Base-by-base conservation (phyloP, 2,888 invertebrate species). In the Odontothrips loti region DNA sequence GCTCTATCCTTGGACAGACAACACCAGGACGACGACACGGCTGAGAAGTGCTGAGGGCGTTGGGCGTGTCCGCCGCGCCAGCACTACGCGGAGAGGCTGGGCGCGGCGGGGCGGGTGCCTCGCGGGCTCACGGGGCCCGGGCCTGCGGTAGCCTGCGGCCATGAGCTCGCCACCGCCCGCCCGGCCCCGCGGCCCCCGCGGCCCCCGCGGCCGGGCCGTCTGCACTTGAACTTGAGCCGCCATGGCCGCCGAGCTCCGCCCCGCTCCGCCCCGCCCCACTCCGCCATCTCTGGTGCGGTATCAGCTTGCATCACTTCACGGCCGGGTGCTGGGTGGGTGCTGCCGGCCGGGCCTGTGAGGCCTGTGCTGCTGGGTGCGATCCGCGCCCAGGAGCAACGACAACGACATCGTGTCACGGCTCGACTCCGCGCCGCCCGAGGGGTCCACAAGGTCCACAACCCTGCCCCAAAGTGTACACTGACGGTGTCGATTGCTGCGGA, bases 241-340 rank as follows among this genome's bases (percentile, higher is more conserved):
- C 68, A 27, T 27, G 27, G 68, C 68, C 23, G 27, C 34, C 34
- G 34, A 43, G 68, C 68, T 1, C 23, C 23, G 68, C 58, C 68
- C 23, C 23, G 68, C 68, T 4, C 23, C 11, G 68, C 68, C 23
- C 58, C 9, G 63, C 2, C 63, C 9, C 9, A 20, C n/a, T n/a
- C n/a, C 34, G 34, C 34, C 34, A 43, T 43, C 34, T 43, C 34
- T 43, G 34, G 58, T n/a, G 68, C 68, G 68, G 27, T 75, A 75
- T 75, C 68, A 27, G 68, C 27, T 75, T 75, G 68, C 68, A 75
- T 75, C 68, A 75, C 27, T 68, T 75, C 68, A 75, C 68, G 68
- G 23, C 27, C 68, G 23, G 68, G 23, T 27, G 68, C 6, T 6
- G 34, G 58, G 58, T n/a, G 58, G n/a, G 15, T 58, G 34, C 51